phyloP scores from a whole-genome alignment of 2,113 vertebrate genomes.

The Anolis carolinensis region DNA sequence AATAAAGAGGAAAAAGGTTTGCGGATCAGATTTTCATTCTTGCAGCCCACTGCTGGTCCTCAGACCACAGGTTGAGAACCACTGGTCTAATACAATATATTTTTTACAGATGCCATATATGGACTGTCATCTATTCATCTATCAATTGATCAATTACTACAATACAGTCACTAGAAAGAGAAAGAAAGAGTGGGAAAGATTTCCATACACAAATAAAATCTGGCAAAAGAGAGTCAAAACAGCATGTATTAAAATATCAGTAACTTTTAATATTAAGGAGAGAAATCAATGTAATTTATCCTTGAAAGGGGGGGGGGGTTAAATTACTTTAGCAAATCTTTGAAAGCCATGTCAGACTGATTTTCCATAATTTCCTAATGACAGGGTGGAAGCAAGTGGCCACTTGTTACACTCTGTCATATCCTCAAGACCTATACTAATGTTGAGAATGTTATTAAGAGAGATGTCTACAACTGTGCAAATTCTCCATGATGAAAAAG shows the following conservation, averaged over 20 bases:
- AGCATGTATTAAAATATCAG: background rate
- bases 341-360: conserved; percentile 31
- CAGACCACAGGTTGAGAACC: too few relatives aligned
- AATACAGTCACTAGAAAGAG: background rate
- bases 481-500: conserved; percentile 59
- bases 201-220: too few relatives aligned
- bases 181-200: too few relatives aligned
- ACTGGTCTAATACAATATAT: too few relatives aligned
- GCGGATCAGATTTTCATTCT: too few relatives aligned
- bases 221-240: background rate
- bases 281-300: background rate
- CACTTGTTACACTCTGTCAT: conserved; percentile 38
- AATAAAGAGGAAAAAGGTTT: too few relatives aligned
- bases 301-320: background rate
- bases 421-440: conserved; percentile 53
- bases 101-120: too few relatives aligned
- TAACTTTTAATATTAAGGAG: background rate
- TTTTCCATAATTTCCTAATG: conserved; percentile 48
- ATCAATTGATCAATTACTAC: background rate
- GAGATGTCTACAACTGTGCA: conserved; percentile 48
- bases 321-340: conserved; percentile 32
- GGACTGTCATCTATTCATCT: too few relatives aligned
- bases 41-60: too few relatives aligned
- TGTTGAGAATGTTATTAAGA: conserved; percentile 56
- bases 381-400: conserved; percentile 37